Evolutionary conservation across 2,888 invertebrate genomes (phyloP), one percentile per base, ranked within the genome.

Genomic region (Drosophila leonis): DNA sequence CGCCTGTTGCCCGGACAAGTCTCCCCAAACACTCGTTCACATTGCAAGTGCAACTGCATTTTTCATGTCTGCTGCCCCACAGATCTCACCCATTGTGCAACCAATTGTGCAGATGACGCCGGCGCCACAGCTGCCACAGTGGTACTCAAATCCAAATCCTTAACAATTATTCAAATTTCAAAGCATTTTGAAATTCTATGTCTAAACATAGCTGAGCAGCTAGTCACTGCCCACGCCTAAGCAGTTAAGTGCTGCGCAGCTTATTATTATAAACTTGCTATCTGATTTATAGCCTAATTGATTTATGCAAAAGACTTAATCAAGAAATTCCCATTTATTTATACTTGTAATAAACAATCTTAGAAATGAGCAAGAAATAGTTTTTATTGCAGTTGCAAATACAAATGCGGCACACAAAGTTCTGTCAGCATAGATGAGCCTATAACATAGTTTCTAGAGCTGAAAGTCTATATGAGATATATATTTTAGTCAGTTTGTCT

Each of bases 41-140:
- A 68, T 79, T 67, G 75, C 84, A 85, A 88, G 84, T 85, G 88
- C 87, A 86, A 85, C 86, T 57, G 60, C 66, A 72, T 77, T 76
- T 65, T 62, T 63, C 31, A 13, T 18, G n/a, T 41, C 41, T 41
- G 62, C 65, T 69, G 59, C 35, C 68, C 65, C 60, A 66, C 20
- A 60, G 39, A 59, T 10, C 51, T n/a, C 33, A 15, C 6, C 6
- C 29, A 56, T 82, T 73, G 29, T 48, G 80, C 85, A 82, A 82
- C 35, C 42, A 37, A 46, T 48, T 55, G 52, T 39, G 49, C 51
- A 65, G 57, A 44, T 72, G 65, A 55, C 39, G 73, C 52, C 49
- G 51, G 42, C 57, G 63, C 35, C 48, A 24, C 69, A 52, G 51
- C 27, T 18, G 37, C 69, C 62, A 72, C 74, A 74, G 74, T 78